Evolutionary conservation across 2,797 vertebrate species (phyloP).

Genomic region (Enteromius radiatus): DNA sequence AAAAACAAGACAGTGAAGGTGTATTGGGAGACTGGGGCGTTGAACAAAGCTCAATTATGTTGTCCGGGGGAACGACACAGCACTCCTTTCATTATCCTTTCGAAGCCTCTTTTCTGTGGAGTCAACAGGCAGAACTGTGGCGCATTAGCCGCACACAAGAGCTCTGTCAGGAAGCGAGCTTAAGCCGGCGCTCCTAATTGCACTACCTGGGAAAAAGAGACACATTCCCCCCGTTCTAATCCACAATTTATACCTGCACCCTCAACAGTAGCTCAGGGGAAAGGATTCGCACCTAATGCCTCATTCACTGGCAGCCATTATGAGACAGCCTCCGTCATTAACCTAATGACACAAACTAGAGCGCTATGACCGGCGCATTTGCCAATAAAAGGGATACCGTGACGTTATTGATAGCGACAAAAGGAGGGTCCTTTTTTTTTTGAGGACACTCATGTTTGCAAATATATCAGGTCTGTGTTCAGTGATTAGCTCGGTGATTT

Average conservation of each 20-base stretch:
- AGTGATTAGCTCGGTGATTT: slow-evolving; percentile 47
- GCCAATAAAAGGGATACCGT: slow-evolving; percentile 47
- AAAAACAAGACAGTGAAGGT: slow-evolving; percentile 61
- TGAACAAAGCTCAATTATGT: slow-evolving; percentile 64
- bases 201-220: slow-evolving; percentile 68
- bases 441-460: slow-evolving; percentile 48
- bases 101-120: slow-evolving; percentile 57
- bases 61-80: slow-evolving; percentile 58
- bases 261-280: slow-evolving; percentile 64
- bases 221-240: slow-evolving; percentile 67
- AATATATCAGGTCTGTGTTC: slow-evolving; percentile 53
- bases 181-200: slow-evolving; percentile 73
- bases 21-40: slow-evolving; percentile 49
- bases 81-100: slow-evolving; percentile 56
- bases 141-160: slow-evolving; percentile 50
- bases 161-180: slow-evolving; percentile 54
- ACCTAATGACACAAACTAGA: slow-evolving; percentile 43
- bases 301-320: slow-evolving; percentile 55
- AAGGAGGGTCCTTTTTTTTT: slow-evolving; percentile 23
- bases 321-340: slow-evolving; percentile 51
- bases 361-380: slow-evolving; percentile 32
- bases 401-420: slow-evolving; percentile 41
- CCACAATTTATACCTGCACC: slow-evolving; percentile 71
- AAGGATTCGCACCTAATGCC: slow-evolving; percentile 65
- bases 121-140: slow-evolving; percentile 60